Conservation (phyloP, 2,113 vertebrate genomes). For the Paralichthys olivaceus region DNA sequence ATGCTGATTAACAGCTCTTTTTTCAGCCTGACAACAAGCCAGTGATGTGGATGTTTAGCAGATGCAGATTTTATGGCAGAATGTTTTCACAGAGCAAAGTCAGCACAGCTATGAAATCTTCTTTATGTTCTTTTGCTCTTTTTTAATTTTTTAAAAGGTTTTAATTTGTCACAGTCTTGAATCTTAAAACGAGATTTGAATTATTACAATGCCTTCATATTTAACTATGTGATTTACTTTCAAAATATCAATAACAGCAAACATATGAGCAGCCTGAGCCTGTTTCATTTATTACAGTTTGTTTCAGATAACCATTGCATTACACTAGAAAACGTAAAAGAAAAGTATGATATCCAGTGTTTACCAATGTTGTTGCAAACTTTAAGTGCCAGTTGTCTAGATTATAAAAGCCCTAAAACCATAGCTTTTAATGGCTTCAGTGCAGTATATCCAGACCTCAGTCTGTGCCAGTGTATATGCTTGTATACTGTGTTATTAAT, state of each 20-base stretch:
- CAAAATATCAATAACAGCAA: background rate
- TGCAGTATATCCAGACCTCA: conserved; percentile 13
- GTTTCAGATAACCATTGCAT: background rate
- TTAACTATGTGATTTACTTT: background rate
- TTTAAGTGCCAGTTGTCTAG: background rate
- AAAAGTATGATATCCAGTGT: background rate
- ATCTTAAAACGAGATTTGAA: background rate
- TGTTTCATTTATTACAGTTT: background rate
- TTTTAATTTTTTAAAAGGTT: background rate
- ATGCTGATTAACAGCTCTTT: conserved; percentile 9
- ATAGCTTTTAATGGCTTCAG: conserved; percentile 1
- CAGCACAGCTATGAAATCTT: conserved; percentile 21
- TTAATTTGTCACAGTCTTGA: background rate
- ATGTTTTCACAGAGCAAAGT: conserved; percentile 16
- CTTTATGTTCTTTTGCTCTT: conserved; percentile 1
- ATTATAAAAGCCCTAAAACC: conserved; percentile 5
- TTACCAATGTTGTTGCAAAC: background rate
- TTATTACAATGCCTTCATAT: background rate
- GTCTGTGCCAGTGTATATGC: conserved; percentile 34
- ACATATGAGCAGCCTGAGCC: background rate
- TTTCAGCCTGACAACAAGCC: conserved; percentile 25
- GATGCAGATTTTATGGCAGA: conserved; percentile 25
- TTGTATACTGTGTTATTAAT: conserved; percentile 65
- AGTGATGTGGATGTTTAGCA: conserved; percentile 22
- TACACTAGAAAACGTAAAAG: background rate